Percentiles rank a stretch among this genome's conserved stretches.
phyloP scores from a whole-genome alignment of 2,797 vertebrate genomes.

The Paramormyrops hopkinsi region DNA sequence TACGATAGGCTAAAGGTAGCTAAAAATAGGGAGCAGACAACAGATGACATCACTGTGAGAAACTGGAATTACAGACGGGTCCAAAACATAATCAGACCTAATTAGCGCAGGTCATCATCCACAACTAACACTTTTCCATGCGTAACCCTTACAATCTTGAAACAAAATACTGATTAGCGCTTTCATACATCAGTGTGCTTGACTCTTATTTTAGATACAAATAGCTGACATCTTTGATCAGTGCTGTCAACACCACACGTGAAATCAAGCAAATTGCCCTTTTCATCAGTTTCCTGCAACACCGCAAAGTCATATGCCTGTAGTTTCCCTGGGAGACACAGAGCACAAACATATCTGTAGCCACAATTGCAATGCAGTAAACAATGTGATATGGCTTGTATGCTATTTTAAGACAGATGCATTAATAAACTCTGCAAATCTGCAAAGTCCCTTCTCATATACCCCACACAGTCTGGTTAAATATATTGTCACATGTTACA shows the following conservation, averaged over 20 bases:
- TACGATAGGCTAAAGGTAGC: background rate
- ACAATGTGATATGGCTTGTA: background rate
- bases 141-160: background rate
- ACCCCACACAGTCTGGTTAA: background rate
- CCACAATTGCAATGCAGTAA: background rate
- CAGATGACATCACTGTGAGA: background rate
- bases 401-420: background rate
- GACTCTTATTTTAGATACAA: slow-evolving; percentile 14
- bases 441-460: background rate
- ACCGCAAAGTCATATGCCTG: background rate
- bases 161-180: slow-evolving; percentile 1
- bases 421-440: background rate
- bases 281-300: background rate
- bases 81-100: background rate
- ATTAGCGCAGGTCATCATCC: background rate
- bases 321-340: background rate
- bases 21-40: background rate
- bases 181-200: background rate
- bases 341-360: background rate
- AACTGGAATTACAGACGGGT: background rate
- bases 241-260: background rate
- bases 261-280: background rate
- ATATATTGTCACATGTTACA: background rate
- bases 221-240: slow-evolving; percentile 13
- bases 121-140: background rate